Percentiles rank a stretch among this genome's conserved stretches.
These are phyloP conservation scores for Bombus terrestris DNA, from an alignment of 1,140 invertebrate species.

Conservation along the genomic window DNA sequence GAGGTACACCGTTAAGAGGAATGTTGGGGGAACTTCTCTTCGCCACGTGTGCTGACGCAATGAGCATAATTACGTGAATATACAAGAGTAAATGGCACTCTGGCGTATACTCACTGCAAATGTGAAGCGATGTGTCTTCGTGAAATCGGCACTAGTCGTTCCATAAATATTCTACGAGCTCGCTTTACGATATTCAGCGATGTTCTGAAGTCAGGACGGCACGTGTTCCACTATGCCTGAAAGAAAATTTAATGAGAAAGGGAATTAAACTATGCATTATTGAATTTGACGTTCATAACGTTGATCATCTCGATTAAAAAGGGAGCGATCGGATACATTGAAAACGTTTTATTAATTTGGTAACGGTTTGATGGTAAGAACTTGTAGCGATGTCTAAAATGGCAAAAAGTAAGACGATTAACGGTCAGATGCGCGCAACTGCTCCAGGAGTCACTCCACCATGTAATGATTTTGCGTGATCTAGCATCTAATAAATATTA, in stretches of 20 bases:
- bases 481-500: not conserved
- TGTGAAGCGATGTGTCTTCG: not conserved
- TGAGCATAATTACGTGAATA: not conserved
- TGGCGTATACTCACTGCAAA: not conserved
- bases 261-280: not conserved
- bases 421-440: not conserved
- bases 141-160: not conserved
- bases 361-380: slow-evolving; percentile 10
- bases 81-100: not conserved
- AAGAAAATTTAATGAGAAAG: not conserved
- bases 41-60: slow-evolving; percentile 15
- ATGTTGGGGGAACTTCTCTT: slow-evolving; percentile 38
- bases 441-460: not conserved
- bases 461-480: not conserved
- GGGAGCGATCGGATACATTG: not conserved
- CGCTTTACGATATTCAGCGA: no score
- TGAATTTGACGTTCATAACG: not conserved
- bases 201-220: not conserved
- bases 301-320: not conserved
- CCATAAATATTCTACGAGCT: not conserved
- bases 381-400: slow-evolving; percentile 1
- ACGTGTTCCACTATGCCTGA: not conserved
- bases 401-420: slow-evolving; percentile 30
- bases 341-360: not conserved
- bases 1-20: slow-evolving; percentile 66